These are phyloP conservation scores for Batillaria attramentaria DNA, from an alignment of 1,140 invertebrate genomes.

Conservation along the genomic window DNA sequence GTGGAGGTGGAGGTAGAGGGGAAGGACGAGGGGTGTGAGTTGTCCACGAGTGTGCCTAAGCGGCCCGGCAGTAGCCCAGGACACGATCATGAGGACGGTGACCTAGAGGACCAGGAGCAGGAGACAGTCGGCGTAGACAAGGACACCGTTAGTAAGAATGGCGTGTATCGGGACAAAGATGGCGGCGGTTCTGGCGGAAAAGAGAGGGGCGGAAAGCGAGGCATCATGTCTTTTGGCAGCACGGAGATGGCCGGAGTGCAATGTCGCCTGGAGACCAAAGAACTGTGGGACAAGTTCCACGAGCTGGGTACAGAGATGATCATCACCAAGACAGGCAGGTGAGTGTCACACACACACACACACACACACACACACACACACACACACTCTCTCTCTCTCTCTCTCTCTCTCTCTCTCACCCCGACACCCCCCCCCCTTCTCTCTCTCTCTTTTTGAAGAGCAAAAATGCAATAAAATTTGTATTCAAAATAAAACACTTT, in stretches of 20 bases:
- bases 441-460: too few species aligned
- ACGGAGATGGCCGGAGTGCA: conserved; percentile 60
- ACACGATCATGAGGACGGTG: background rate
- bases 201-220: conserved; percentile 1
- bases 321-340: conserved; percentile 99
- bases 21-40: background rate
- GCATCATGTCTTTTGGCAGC: conserved; percentile 45
- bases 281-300: conserved; percentile 99
- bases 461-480: too few species aligned
- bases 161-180: background rate
- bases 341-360: conserved; percentile 71
- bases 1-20: background rate
- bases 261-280: conserved; percentile 74
- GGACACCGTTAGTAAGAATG: too few species aligned
- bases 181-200: background rate
- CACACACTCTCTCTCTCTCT: background rate
- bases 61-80: too few species aligned
- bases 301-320: conserved; percentile 99
- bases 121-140: too few species aligned
- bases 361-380: too few species aligned
- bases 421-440: background rate
- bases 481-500: too few species aligned
- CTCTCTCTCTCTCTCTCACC: background rate
- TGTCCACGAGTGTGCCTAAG: too few species aligned
- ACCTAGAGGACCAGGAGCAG: background rate